Evolutionary conservation across 2,888 invertebrate genomes (phyloP).

Genomic region (Cremastinae sp.): DNA sequence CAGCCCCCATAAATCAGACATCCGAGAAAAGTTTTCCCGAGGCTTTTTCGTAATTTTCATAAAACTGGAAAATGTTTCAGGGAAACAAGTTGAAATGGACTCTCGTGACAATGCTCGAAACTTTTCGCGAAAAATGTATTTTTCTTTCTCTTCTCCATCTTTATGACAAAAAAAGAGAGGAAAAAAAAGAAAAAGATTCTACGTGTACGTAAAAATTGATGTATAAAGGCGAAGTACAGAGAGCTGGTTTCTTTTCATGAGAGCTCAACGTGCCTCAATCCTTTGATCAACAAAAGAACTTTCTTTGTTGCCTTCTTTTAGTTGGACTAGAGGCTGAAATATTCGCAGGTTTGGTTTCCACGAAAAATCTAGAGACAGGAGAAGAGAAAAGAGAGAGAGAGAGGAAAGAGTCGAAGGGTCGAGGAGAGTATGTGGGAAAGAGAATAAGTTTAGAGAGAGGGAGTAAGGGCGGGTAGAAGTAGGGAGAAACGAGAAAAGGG

Average conservation of each 20-base stretch:
- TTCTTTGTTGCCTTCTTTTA: constrained; percentile 43
- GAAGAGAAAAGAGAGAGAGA: constrained; percentile 57
- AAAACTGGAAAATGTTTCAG: too few relatives aligned
- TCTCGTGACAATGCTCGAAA: too few relatives aligned
- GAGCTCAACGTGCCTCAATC: constrained; percentile 44
- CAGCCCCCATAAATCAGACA: too few relatives aligned
- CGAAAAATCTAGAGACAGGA: constrained; percentile 51
- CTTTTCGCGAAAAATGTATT: too few relatives aligned
- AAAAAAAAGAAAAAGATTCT: not conserved
- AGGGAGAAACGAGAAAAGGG: constrained; percentile 37
- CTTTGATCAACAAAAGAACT: constrained; percentile 51
- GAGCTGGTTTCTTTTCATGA: constrained; percentile 43
- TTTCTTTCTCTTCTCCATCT: too few relatives aligned
- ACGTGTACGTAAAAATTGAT: not conserved
- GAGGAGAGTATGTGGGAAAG: constrained; percentile 18
- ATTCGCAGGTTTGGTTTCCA: constrained; percentile 50
- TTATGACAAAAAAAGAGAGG: not conserved
- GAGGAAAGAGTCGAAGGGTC: constrained; percentile 44
- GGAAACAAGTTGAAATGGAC: too few relatives aligned
- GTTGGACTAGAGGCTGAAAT: constrained; percentile 20
- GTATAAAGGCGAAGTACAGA: constrained; percentile 14
- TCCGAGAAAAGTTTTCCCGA: too few relatives aligned
- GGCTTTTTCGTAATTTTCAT: too few relatives aligned
- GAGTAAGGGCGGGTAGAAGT: not conserved
- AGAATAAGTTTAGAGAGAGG: constrained; percentile 5